phyloP scores from a whole-genome alignment of 1,140 invertebrate genomes.

The Drosophila lacteicornis region DNA sequence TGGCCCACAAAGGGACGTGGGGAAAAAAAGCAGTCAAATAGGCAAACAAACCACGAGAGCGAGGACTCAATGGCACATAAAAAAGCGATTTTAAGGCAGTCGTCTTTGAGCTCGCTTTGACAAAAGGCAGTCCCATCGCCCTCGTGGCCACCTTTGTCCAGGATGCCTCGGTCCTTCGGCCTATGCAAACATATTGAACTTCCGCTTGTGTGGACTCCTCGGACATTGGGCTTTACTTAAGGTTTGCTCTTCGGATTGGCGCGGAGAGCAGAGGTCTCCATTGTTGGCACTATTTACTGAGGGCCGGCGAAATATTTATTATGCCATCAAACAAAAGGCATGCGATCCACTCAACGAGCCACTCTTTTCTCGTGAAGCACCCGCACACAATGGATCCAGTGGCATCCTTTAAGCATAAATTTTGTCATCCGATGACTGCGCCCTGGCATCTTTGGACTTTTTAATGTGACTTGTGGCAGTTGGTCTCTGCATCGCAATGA shows the following conservation, averaged over 20 bases:
- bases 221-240: slow-evolving; percentile 44
- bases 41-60: slow-evolving; percentile 65
- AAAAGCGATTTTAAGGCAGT: slow-evolving; percentile 66
- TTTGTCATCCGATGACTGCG: slow-evolving; percentile 6
- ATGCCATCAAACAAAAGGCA: slow-evolving; percentile 78
- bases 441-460: slow-evolving; percentile 2
- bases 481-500: background rate
- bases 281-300: slow-evolving; percentile 71
- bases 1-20: slow-evolving; percentile 22
- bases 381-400: slow-evolving; percentile 24
- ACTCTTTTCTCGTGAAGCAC: slow-evolving; percentile 16
- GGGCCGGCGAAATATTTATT: slow-evolving; percentile 75
- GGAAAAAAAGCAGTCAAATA: slow-evolving; percentile 45
- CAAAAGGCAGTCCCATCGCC: slow-evolving; percentile 51
- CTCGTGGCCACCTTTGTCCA: slow-evolving; percentile 46
- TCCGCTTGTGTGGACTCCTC: slow-evolving; percentile 60
- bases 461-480: background rate
- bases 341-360: slow-evolving; percentile 49
- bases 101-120: slow-evolving; percentile 55
- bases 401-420: slow-evolving; percentile 66
- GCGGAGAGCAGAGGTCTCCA: slow-evolving; percentile 25
- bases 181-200: slow-evolving; percentile 81
- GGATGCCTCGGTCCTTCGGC: slow-evolving; percentile 21
- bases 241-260: slow-evolving; percentile 25
- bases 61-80: slow-evolving; percentile 60